These are phyloP conservation scores for Mactra quadrangularis DNA, from an alignment of 1,140 invertebrate genomes.

Conservation along the genomic window DNA sequence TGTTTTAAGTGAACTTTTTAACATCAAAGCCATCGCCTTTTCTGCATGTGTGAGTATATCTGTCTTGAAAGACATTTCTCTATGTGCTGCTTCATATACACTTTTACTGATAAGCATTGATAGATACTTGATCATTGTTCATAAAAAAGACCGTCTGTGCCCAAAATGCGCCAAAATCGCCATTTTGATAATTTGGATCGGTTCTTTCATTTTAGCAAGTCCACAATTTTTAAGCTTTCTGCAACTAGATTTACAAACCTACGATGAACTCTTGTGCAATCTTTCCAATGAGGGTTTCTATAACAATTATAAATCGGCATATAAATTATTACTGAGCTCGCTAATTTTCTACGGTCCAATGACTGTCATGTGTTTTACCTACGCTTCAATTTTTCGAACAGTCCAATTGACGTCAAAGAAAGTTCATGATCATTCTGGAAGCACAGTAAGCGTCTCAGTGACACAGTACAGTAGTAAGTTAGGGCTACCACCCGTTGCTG, in stretches of 20 bases:
- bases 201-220: neutral
- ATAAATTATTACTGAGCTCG: constrained; percentile 12
- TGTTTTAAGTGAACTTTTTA: neutral
- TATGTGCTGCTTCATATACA: constrained; percentile 38
- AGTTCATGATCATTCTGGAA: constrained; percentile 48
- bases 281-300: neutral
- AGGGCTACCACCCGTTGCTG: constrained; percentile 45
- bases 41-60: constrained; percentile 24
- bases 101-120: constrained; percentile 51
- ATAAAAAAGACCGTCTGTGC: constrained; percentile 28
- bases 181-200: constrained; percentile 30
- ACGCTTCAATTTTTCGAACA: constrained; percentile 45
- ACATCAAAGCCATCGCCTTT: neutral
- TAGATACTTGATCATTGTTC: constrained; percentile 51
- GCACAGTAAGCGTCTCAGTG: constrained; percentile 43
- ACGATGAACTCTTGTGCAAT: constrained; percentile 22
- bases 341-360: constrained; percentile 40
- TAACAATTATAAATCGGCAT: neutral
- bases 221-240: constrained; percentile 30
- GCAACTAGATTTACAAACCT: neutral
- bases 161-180: constrained; percentile 11
- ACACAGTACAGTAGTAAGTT: constrained; percentile 60
- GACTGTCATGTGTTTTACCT: constrained; percentile 42
- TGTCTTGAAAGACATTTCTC: constrained; percentile 21
- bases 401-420: constrained; percentile 40